Evolutionary conservation across 2,113 vertebrate genomes (phyloP), one percentile per base, ranked within the genome.

Genomic region (Sinocyclocheilus anophthalmus): DNA sequence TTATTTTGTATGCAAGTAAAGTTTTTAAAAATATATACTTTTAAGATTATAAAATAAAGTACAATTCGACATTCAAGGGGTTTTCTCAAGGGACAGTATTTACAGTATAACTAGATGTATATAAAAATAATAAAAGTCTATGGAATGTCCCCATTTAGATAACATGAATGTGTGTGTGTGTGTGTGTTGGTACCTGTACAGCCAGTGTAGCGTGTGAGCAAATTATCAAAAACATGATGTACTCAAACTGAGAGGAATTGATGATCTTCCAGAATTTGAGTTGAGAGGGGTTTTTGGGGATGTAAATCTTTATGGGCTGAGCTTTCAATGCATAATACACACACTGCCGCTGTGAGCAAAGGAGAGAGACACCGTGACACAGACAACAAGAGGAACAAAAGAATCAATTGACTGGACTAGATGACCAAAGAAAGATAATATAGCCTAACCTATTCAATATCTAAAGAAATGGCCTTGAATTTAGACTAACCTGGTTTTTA

Each of bases 211-310:
- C 0, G 97, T 98, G 95, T 98, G 90, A 99, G 96, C 48, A 99
- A 92, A 98, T 98, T 79, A 98, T 96, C 33, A 97, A 92, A 53
- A 98, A 98, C 97, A 98, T 99, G 91, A 97, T 94, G 82, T 99
- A 99, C 87, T 99, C 97, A 14, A 99, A 99, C 20, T 94, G 95
- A 0, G 97, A 96, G 5, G 97, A 98, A 94, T 98, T 98, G 90
- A 98, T 95, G 91, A 97, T 95, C 89, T 92, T 95, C 97, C 97
- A 98, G 88, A 99, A 97, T 9, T 94, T 97, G 67, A 96, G 95
- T 94, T 99, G 97, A n/a, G 94, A 95, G 0, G 94, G 95, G 83
- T 98, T 97, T 94, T 97, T 97, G 7, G 97, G 97, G 85, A 99
- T 99, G 93, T 99, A 98, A 0, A 96, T 94, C 30, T 95, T 96